Evolutionary conservation across 2,888 invertebrate genomes (phyloP).

Genomic region (Drosophila differens): DNA sequence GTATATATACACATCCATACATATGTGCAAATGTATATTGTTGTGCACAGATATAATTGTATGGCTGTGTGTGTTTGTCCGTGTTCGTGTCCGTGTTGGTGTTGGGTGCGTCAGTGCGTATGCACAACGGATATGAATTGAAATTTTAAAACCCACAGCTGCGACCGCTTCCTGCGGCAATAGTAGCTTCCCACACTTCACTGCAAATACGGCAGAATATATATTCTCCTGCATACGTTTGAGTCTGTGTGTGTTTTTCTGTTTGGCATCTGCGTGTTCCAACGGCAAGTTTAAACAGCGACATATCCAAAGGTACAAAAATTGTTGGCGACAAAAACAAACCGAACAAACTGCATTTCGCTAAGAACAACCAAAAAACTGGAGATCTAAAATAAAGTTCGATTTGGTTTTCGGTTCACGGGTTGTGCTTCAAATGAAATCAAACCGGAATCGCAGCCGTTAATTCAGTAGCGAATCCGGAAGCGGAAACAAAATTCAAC

Average conservation of each 20-base stretch:
- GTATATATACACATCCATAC: neutral
- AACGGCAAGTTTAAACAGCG: constrained; percentile 18
- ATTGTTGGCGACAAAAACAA: constrained; percentile 1
- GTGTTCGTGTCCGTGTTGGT: constrained; percentile 11
- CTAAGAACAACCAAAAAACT: neutral
- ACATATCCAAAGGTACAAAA: constrained; percentile 13
- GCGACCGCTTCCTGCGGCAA: constrained; percentile 82
- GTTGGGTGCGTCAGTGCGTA: constrained; percentile 57
- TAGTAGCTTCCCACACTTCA: constrained; percentile 73
- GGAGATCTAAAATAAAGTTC: neutral
- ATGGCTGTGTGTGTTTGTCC: constrained; percentile 10
- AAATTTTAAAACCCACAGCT: constrained; percentile 82
- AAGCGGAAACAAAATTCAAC: neutral
- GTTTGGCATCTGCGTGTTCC: constrained; percentile 41
- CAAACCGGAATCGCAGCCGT: neutral
- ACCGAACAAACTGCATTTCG: neutral
- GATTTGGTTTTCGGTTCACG: neutral
- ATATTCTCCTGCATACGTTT: constrained; percentile 31
- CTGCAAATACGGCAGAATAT: constrained; percentile 22
- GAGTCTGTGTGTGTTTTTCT: constrained; percentile 13
- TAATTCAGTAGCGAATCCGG: neutral
- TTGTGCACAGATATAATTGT: constrained; percentile 38
- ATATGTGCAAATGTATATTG: constrained; percentile 25
- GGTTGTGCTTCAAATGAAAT: neutral
- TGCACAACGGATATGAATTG: constrained; percentile 80